Evolutionary conservation across 2,797 vertebrate genomes (phyloP), one percentile per base, ranked within the genome.

Genomic region (Gymnothorax reevesii): DNA sequence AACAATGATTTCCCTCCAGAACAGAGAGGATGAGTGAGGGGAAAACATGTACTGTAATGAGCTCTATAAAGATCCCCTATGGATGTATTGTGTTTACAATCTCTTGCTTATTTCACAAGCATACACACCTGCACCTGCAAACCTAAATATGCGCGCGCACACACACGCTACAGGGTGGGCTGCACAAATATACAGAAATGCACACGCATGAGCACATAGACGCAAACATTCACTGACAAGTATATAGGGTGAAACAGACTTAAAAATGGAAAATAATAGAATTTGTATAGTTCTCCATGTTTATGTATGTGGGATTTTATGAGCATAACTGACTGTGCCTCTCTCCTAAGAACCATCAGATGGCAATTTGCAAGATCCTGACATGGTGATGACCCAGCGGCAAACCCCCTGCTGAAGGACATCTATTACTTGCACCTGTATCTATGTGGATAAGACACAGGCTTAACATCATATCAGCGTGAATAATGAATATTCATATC

Each of bases 31-130:
- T 54, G 10, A 10, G 42, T 49, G 42, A 77, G 33, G 73, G 73
- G 22, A 13, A 77, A 42, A 77, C 33, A 54, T 80, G 77, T 27
- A 80, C 54, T 77, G 83, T 88, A 89, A 89, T 86, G 86, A 88
- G 87, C 84, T 88, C 87, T 89, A 84, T 49, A 71, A 59, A 83
- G 89, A 89, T 59, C 55, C 25, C 82, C 82, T 83, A 27, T 80
- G 77, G 77, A 80, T 83, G n/a, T 83, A 57, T 13, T 12, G 82
- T 55, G 22, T 57, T 3, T 54, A 52, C 20, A 80, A 82, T 82
- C 55, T 10, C 54, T 57, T 57, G 55, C 82, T 15, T 59, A n/a
- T 27, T 25, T 59, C 55, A 57, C 54, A 59, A 1, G 60, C 64
- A 83, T n/a, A 73, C 25, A 87, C 83, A 84, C 82, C 64, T n/a